phyloP scores from a whole-genome alignment of 2,888 invertebrate genomes.

The Ichneumoninae sp. region DNA sequence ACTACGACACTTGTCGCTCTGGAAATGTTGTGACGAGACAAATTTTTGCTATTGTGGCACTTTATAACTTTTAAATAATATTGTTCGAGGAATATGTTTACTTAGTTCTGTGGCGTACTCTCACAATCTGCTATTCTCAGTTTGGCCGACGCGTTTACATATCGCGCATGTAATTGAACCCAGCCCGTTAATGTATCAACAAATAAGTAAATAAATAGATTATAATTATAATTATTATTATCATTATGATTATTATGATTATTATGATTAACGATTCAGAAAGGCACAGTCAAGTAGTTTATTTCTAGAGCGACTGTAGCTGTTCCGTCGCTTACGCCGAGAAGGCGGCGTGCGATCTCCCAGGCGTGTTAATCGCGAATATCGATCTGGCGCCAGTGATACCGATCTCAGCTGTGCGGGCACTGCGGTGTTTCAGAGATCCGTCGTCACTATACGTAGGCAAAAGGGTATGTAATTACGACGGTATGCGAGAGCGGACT shows the following conservation, averaged over 20 bases:
- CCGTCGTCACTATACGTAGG: not conserved
- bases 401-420: constrained; percentile 26
- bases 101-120: not conserved
- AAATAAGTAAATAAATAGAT: too few relatives aligned
- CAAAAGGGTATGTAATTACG: not conserved
- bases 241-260: too few relatives aligned
- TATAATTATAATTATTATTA: too few relatives aligned
- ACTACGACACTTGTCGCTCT: too few relatives aligned
- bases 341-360: constrained; percentile 16
- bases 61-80: not conserved
- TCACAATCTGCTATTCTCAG: too few relatives aligned
- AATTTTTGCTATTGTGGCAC: not conserved
- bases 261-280: too few relatives aligned
- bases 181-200: too few relatives aligned
- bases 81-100: not conserved
- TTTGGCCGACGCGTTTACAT: too few relatives aligned
- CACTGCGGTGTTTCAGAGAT: not conserved
- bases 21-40: not conserved
- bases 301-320: not conserved
- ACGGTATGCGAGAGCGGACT: constrained; percentile 13
- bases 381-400: constrained; percentile 32
- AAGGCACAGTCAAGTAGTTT: not conserved
- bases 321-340: not conserved
- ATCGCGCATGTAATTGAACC: too few relatives aligned
- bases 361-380: constrained; percentile 2